Percentiles rank a stretch among this genome's conserved stretches.
These are phyloP conservation scores for Lutjanus argentimaculatus DNA, from an alignment of 2,797 vertebrate genomes.

Conservation along the genomic window DNA sequence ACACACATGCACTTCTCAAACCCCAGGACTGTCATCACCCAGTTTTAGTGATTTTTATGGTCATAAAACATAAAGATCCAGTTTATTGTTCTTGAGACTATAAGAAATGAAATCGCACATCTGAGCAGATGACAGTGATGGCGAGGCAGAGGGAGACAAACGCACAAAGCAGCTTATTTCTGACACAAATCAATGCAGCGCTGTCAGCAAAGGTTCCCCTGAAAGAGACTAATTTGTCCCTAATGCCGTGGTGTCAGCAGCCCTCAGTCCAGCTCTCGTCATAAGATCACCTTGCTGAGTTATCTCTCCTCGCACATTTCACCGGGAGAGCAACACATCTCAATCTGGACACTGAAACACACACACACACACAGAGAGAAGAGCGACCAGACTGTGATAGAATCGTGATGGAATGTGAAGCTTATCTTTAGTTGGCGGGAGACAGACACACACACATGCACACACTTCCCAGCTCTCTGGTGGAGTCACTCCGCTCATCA, in stretches of 20 bases:
- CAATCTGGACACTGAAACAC: slow-evolving; percentile 24
- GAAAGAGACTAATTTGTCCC: slow-evolving; percentile 36
- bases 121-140: slow-evolving; percentile 24
- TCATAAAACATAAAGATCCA: not conserved
- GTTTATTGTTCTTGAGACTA: slow-evolving; percentile 10
- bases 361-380: slow-evolving; percentile 14
- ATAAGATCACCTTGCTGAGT: slow-evolving; percentile 35
- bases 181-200: slow-evolving; percentile 63
- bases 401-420: slow-evolving; percentile 74
- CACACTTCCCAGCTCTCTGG: not conserved
- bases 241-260: slow-evolving; percentile 23
- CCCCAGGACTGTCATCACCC: not conserved
- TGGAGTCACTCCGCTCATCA: slow-evolving; percentile 26
- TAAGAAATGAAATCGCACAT: slow-evolving; percentile 3
- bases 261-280: slow-evolving; percentile 1
- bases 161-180: slow-evolving; percentile 50
- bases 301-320: slow-evolving; percentile 55
- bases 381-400: slow-evolving; percentile 65
- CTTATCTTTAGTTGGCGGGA: slow-evolving; percentile 70
- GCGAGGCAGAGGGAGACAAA: slow-evolving; percentile 13
- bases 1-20: not conserved
- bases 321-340: slow-evolving; percentile 27
- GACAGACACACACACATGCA: slow-evolving; percentile 15
- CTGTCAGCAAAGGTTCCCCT: slow-evolving; percentile 23
- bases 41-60: not conserved